These are phyloP conservation scores for Macquaria ambigua DNA, from an alignment of 2,113 vertebrate genomes.

Conservation along the genomic window DNA sequence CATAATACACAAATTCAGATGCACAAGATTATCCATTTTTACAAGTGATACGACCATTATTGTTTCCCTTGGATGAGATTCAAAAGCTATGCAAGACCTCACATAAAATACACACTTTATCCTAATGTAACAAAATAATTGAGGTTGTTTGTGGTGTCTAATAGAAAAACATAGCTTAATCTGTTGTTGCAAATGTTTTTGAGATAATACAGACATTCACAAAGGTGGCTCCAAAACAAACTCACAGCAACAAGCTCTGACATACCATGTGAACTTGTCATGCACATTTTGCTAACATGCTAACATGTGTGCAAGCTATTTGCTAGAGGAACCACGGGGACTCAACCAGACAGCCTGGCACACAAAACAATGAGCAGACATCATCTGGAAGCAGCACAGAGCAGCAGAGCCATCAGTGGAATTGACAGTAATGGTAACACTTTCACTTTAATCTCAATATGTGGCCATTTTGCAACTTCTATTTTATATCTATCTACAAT, in stretches of 20 bases:
- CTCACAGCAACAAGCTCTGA: background rate
- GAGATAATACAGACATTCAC: background rate
- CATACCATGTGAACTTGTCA: background rate
- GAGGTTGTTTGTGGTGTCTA: background rate
- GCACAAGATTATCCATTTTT: background rate
- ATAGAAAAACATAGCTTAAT: background rate
- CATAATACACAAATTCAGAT: background rate
- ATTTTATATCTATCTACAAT: background rate
- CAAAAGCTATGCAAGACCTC: background rate
- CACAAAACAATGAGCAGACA: conserved; percentile 8
- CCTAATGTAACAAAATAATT: background rate
- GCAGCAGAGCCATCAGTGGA: background rate
- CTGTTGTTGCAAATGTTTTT: background rate
- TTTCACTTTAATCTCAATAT: background rate
- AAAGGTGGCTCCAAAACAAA: background rate
- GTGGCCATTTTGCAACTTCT: background rate
- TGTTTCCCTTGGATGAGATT: background rate
- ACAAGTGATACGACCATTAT: background rate
- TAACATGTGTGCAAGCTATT: background rate
- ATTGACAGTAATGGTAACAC: background rate
- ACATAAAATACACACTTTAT: background rate
- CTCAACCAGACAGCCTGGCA: background rate
- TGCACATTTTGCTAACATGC: background rate
- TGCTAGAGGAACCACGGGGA: conserved; percentile 33
- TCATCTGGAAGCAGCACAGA: background rate